Evolutionary conservation across 2,797 vertebrate genomes (phyloP), one percentile per base, ranked within the genome.

Genomic region (Helostoma temminkii): DNA sequence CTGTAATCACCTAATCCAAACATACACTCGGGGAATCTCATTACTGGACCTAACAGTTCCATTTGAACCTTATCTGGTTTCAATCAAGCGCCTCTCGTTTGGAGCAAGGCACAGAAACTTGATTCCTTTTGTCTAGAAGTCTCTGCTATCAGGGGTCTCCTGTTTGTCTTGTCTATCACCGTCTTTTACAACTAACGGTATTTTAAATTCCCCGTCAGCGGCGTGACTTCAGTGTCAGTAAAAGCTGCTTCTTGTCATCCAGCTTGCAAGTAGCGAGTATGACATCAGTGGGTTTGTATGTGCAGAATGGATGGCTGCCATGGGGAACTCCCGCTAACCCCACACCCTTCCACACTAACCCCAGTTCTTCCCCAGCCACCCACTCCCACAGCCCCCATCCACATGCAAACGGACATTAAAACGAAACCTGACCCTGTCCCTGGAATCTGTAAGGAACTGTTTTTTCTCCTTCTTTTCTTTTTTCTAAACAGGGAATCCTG

Each of bases 1-100:
- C 89, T 93, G 93, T 95, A 94, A 94, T 94, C 92, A 94, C 86
- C 91, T 93, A 94, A 95, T 94, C 90, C 92, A 95, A 95, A 94
- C 93, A 94, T 91, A 92, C 90, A 86, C 90, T 90, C 60, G 47
- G 88, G 87, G 92, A 94, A 94, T 93, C 93, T 94, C 92, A 94
- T 94, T 94, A 93, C 91, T 90, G 84, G 81, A 89, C 83, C 83
- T 86, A 90, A 92, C 91, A 88, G 92, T 91, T 93, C 88, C 90
- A 92, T 92, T 92, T 92, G 82, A 91, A 89, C 89, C 88, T 93
- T 92, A 93, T 94, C 94, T 94, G 94, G 89, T 93, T 94, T 93
- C 91, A 93, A 94, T 95, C 93, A 93, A 89, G 74, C 71, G 76
- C 83, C 78, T 89, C 88, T 87, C 65, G 39, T 90, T 89, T 81